A percentile compares a stretch with the other conserved stretches of the same genome.
Evolutionary conservation across 2,113 vertebrate genomes (phyloP).

Genomic region (Semicossyphus pulcher): DNA sequence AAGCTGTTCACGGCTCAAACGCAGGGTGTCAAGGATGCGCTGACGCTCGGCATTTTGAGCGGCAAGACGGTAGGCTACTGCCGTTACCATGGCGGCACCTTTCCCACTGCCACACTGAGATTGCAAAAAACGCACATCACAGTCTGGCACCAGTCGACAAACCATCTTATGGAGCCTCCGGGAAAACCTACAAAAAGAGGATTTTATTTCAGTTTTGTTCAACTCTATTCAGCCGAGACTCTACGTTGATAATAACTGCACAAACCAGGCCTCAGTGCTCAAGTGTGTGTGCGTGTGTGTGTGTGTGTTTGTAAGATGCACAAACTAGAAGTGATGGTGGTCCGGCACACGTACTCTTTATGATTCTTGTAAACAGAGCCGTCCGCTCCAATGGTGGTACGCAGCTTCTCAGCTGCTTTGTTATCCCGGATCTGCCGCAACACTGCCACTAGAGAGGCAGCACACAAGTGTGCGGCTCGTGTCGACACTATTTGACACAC

Average conservation of each 20-base stretch:
- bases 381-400: constrained; percentile 91
- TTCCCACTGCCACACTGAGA: constrained; percentile 96
- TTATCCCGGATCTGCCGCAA: constrained; percentile 94
- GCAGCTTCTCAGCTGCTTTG: constrained; percentile 88
- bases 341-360: constrained; percentile 88
- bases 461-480: constrained; percentile 91
- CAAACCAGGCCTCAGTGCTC: no score
- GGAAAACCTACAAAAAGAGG: constrained; percentile 85
- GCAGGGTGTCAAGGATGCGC: constrained; percentile 86
- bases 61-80: constrained; percentile 91
- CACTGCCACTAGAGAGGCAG: constrained; percentile 88
- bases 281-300: neutral
- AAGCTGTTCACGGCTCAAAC: constrained; percentile 88
- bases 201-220: neutral
- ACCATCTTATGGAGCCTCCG: constrained; percentile 92
- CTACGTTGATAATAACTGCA: no score
- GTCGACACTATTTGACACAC: constrained; percentile 95
- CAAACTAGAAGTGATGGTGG: no score
- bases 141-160: constrained; percentile 90
- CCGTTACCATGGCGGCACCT: constrained; percentile 97
- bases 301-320: neutral
- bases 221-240: no score
- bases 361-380: constrained; percentile 98
- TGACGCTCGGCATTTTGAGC: constrained; percentile 89
- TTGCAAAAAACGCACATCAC: constrained; percentile 91